phyloP scores from a whole-genome alignment of 2,113 vertebrate species.

The Probosciger aterrimus region DNA sequence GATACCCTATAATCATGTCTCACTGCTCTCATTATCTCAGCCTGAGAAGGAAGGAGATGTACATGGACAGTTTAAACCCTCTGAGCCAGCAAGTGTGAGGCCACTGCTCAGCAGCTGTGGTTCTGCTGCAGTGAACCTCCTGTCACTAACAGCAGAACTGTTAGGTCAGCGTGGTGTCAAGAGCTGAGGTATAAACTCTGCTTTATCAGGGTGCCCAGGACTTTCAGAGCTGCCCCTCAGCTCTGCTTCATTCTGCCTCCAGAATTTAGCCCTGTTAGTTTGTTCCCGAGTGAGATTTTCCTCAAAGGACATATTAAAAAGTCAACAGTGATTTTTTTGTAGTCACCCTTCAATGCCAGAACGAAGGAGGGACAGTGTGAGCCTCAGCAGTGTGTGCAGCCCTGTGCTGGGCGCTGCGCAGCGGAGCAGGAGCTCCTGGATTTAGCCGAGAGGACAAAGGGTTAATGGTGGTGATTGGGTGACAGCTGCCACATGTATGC shows the following conservation, averaged over 20 bases:
- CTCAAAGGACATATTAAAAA: not conserved
- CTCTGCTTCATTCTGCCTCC: not conserved
- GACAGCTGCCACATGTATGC: slow-evolving; percentile 23
- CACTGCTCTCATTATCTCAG: not conserved
- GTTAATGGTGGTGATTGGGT: not conserved
- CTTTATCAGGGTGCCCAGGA: not conserved
- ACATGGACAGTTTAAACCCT: not conserved
- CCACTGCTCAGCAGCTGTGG: not conserved
- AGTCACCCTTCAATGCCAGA: not conserved
- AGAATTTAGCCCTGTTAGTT: not conserved
- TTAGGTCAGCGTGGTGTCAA: not conserved
- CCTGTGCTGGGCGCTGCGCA: not conserved
- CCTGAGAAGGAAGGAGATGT: not conserved
- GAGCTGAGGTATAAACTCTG: not conserved
- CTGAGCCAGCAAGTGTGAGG: not conserved
- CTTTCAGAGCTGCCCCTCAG: not conserved
- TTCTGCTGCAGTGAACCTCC: not conserved
- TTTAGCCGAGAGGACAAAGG: slow-evolving; percentile 38
- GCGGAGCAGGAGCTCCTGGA: not conserved
- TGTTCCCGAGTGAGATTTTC: not conserved
- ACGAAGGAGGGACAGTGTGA: not conserved
- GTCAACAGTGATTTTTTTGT: not conserved
- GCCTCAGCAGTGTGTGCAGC: not conserved
- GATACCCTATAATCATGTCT: not conserved
- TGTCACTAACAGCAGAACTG: not conserved